A percentile compares a stretch with the other conserved stretches of the same genome.
phyloP scores from a whole-genome alignment of 2,888 invertebrate genomes.

The Panorpa germanica region DNA sequence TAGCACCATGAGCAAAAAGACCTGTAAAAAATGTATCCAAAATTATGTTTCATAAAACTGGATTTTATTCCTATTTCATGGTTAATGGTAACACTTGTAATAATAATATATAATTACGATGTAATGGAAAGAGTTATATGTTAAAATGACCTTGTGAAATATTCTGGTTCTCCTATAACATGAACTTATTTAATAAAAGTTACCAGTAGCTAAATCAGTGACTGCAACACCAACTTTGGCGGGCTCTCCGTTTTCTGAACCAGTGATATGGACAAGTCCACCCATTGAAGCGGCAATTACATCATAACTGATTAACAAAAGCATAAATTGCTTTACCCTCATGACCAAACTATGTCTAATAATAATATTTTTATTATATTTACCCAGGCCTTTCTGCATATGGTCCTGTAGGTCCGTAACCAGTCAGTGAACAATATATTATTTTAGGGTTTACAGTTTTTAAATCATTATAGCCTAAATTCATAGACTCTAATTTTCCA shows the following conservation, averaged over 20 bases:
- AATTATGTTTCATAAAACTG: too few relatives aligned
- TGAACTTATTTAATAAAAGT: too few relatives aligned
- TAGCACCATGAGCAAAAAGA: conserved; percentile 85
- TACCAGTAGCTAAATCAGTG: conserved; percentile 79
- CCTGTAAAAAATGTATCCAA: too few relatives aligned
- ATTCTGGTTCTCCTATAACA: too few relatives aligned
- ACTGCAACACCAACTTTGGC: conserved; percentile 85
- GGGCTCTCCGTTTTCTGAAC: conserved; percentile 64
- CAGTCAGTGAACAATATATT: conserved; percentile 86
- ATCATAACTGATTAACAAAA: conserved; percentile 53
- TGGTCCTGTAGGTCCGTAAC: conserved; percentile 77
- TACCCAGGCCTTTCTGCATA: conserved; percentile 69
- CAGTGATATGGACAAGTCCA: conserved; percentile 79
- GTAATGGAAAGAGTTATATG: too few relatives aligned
- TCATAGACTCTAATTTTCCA: conserved; percentile 58
- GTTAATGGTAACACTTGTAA: too few relatives aligned
- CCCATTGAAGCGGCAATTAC: conserved; percentile 88
- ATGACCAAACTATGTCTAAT: neutral
- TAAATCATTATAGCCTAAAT: conserved; percentile 64
- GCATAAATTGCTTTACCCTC: too few relatives aligned
- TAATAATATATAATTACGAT: too few relatives aligned
- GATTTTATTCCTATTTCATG: too few relatives aligned
- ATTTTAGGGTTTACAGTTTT: conserved; percentile 51
- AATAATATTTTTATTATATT: conserved; percentile 1
- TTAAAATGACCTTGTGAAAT: too few relatives aligned